Conservation (phyloP, 2,888 invertebrate species). For the Agonopterix arenella region DNA sequence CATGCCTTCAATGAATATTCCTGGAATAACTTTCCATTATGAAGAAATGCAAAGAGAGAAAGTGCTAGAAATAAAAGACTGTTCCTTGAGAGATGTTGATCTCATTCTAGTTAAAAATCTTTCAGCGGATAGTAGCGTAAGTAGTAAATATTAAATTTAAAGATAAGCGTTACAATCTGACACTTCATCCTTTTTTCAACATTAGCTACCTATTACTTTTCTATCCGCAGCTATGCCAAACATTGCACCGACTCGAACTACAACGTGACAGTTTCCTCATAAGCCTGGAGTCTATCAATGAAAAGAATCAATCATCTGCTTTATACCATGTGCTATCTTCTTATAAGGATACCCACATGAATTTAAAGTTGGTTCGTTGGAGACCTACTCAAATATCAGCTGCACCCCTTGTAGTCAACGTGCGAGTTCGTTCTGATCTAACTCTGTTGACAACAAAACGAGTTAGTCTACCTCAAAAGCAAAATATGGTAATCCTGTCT, state of each 20-base stretch:
- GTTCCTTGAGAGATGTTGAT: constrained; percentile 9
- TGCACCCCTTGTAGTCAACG: constrained; percentile 19
- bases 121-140: constrained; percentile 23
- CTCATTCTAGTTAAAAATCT: constrained; percentile 20
- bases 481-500: constrained; percentile 26
- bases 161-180: not conserved
- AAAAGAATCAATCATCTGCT: constrained; percentile 11
- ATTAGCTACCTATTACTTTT: not conserved
- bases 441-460: constrained; percentile 17
- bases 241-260: constrained; percentile 14
- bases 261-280: constrained; percentile 23
- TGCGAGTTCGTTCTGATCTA: constrained; percentile 20
- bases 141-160: not conserved
- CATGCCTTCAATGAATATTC: constrained; percentile 10
- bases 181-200: not conserved
- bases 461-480: constrained; percentile 16
- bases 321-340: constrained; percentile 20
- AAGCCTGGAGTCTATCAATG: constrained; percentile 17
- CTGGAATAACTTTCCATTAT: constrained; percentile 13
- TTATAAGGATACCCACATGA: constrained; percentile 12
- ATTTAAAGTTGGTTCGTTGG: constrained; percentile 23
- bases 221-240: constrained; percentile 20
- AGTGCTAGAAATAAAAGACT: constrained; percentile 4
- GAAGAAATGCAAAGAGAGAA: constrained; percentile 8
- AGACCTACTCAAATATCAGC: constrained; percentile 15